Conservation (phyloP, 2,113 vertebrate species). For the Odobenus rosmarus region DNA sequence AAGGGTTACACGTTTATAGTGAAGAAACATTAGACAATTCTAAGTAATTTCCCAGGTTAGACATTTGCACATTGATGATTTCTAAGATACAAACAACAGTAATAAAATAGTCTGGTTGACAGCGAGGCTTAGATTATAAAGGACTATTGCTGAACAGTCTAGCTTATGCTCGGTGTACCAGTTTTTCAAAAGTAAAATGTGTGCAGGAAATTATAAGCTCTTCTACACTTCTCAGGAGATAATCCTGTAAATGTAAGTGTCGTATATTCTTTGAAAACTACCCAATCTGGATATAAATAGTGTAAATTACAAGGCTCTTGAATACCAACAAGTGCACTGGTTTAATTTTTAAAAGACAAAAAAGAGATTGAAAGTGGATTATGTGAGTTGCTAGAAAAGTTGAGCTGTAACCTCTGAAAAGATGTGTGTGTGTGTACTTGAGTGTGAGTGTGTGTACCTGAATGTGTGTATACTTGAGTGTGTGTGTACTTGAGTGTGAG, state of each 20-base stretch:
- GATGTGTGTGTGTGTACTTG: neutral
- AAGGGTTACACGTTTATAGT: neutral
- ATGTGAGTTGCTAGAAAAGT: neutral
- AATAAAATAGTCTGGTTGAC: conserved; percentile 51
- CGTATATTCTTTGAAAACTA: neutral
- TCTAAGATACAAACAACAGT: neutral
- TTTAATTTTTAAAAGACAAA: neutral
- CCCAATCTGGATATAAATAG: neutral
- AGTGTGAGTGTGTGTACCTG: neutral
- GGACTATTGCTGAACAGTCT: conserved; percentile 16
- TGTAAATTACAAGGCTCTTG: neutral
- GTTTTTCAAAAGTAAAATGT: neutral
- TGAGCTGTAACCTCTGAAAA: neutral
- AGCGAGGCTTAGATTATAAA: conserved; percentile 35
- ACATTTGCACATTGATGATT: neutral
- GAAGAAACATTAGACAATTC: conserved; percentile 10
- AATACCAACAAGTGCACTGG: neutral
- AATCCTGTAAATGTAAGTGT: neutral
- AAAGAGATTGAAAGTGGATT: neutral
- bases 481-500: neutral
- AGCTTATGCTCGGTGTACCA: neutral
- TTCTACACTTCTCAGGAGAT: neutral
- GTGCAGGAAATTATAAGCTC: neutral
- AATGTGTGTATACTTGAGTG: neutral
- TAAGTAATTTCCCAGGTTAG: conserved; percentile 39